phyloP scores from a whole-genome alignment of 2,797 vertebrate species.

The Mionectes olivaceus region DNA sequence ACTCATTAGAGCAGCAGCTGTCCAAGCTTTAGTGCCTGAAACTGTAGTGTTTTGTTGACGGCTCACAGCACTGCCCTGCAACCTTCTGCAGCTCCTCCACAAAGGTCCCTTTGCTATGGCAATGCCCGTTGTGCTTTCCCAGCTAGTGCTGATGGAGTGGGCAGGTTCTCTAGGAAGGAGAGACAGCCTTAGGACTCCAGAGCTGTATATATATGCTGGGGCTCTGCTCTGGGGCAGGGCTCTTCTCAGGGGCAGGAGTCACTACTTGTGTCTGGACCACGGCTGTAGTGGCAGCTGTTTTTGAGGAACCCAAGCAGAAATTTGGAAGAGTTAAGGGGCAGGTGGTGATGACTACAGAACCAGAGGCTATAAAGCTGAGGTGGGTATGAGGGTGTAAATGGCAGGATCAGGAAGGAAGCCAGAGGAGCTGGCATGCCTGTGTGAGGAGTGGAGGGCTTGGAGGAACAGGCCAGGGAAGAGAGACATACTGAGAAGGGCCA shows the following conservation, averaged over 20 bases:
- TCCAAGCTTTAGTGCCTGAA: not conserved
- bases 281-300: not conserved
- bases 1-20: not conserved
- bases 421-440: not conserved
- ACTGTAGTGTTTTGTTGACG: fast-evolving
- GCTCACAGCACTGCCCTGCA: not conserved
- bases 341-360: not conserved
- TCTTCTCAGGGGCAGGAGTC: fast-evolving
- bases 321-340: no score
- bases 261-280: not conserved
- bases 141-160: not conserved
- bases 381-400: not conserved
- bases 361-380: not conserved
- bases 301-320: not conserved
- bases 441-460: not conserved
- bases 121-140: not conserved
- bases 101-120: not conserved
- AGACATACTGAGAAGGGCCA: not conserved
- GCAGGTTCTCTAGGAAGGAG: not conserved
- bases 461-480: not conserved
- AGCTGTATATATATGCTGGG: not conserved
- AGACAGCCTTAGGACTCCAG: not conserved
- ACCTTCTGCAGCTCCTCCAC: not conserved
- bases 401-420: not conserved
- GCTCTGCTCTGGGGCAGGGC: not conserved